Evolutionary conservation across 2,888 invertebrate species (phyloP).

Genomic region (Cyrtodaria siliqua): DNA sequence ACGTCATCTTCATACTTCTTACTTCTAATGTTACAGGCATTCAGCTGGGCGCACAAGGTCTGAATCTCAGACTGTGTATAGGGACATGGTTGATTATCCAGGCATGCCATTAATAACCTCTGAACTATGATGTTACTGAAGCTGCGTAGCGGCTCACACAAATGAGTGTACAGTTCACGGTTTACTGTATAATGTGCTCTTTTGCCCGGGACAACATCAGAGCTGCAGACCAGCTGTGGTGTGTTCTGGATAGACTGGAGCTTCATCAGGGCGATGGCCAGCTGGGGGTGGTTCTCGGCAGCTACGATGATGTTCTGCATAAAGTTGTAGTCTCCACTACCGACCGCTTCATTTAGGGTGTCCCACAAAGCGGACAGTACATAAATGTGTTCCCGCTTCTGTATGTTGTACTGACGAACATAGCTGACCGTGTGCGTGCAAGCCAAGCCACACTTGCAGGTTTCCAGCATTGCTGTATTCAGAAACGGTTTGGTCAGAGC

Average conservation of each 20-base stretch:
- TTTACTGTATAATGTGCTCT: conserved; percentile 74
- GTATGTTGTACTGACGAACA: conserved; percentile 57
- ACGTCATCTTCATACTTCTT: conserved; percentile 58
- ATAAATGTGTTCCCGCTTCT: conserved; percentile 64
- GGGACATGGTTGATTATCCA: conserved; percentile 70
- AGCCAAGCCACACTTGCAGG: conserved; percentile 71
- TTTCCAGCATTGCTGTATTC: conserved; percentile 49
- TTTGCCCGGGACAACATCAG: conserved; percentile 26
- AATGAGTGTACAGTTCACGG: conserved; percentile 69
- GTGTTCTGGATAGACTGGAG: conserved; percentile 70
- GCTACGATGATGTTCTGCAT: conserved; percentile 73
- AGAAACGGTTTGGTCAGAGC: conserved; percentile 78
- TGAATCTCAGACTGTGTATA: conserved; percentile 71
- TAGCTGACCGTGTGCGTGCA: conserved; percentile 73
- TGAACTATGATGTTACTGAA: conserved; percentile 81
- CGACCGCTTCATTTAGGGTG: conserved; percentile 63
- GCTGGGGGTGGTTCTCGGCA: conserved; percentile 78
- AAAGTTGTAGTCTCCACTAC: conserved; percentile 58
- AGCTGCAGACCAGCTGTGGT: conserved; percentile 71
- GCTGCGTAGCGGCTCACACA: conserved; percentile 78
- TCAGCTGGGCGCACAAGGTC: conserved; percentile 62
- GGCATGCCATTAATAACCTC: conserved; percentile 70
- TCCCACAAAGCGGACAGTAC: conserved; percentile 68
- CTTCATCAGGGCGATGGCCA: conserved; percentile 72
- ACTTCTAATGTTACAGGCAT: conserved; percentile 19